Evolutionary conservation across 1,140 invertebrate genomes (phyloP).

Genomic region (Ectropis grisescens): DNA sequence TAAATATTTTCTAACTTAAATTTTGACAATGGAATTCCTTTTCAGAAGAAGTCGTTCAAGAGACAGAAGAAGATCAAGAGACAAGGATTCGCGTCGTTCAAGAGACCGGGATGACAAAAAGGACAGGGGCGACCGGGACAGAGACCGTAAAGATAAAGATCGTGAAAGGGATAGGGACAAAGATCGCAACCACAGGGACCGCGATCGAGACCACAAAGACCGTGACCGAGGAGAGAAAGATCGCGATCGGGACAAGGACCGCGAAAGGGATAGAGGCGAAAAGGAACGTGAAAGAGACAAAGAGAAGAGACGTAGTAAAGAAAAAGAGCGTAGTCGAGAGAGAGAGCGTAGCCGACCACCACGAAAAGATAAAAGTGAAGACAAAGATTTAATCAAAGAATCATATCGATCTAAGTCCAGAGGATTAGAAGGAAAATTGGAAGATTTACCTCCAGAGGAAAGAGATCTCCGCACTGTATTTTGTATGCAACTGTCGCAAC

Average conservation of each 20-base stretch:
- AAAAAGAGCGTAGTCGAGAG: conserved; percentile 49
- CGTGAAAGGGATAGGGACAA: conserved; percentile 46
- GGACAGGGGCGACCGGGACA: conserved; percentile 33
- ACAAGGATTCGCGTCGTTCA: conserved; percentile 41
- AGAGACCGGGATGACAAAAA: conserved; percentile 44
- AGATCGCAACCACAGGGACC: conserved; percentile 47
- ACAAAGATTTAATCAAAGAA: conserved; percentile 34
- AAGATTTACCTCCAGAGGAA: conserved; percentile 96
- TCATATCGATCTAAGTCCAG: conserved; percentile 59
- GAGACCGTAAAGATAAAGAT: conserved; percentile 31
- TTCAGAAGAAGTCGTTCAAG: conserved; percentile 66
- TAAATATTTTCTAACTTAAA: too few relatives aligned
- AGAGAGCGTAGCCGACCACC: conserved; percentile 33
- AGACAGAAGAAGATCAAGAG: conserved; percentile 62
- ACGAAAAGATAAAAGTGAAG: conserved; percentile 28
- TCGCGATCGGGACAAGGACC: conserved; percentile 35
- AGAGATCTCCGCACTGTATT: conserved; percentile 98
- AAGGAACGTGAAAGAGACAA: conserved; percentile 39
- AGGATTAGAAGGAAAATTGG: conserved; percentile 56
- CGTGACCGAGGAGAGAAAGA: conserved; percentile 40
- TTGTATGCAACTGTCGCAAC: conserved; percentile 96
- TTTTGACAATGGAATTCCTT: too few relatives aligned
- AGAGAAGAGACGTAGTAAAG: conserved; percentile 43
- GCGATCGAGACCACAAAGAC: conserved; percentile 40
- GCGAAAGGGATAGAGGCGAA: conserved; percentile 29